Conservation (phyloP, 2,113 vertebrate genomes). For the Siphamia tubifer region DNA sequence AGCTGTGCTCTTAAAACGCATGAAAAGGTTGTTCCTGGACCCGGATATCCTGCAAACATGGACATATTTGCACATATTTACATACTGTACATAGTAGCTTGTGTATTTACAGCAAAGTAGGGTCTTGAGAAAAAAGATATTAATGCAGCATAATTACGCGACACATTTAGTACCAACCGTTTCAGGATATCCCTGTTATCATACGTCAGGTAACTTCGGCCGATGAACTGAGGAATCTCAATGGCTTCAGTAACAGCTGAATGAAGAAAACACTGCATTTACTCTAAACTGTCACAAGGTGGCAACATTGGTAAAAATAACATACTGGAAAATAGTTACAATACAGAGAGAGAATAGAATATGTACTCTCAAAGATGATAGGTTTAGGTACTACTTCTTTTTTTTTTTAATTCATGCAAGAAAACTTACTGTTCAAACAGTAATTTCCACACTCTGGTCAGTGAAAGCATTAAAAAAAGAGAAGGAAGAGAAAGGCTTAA, state of each 20-base stretch:
- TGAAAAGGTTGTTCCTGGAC: conserved; percentile 88
- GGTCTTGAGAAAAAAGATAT: no score
- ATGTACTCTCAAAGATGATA: neutral
- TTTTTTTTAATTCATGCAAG: neutral
- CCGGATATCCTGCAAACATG: conserved; percentile 85
- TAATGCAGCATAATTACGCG: no score
- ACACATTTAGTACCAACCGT: conserved; percentile 80
- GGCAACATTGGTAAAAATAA: conserved; percentile 18
- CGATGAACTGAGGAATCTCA: conserved; percentile 97
- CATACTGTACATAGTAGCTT: no score
- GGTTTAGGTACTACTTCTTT: neutral
- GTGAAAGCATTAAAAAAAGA: conserved; percentile 77
- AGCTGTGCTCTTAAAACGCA: conserved; percentile 93
- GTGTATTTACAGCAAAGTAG: no score
- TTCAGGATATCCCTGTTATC: conserved; percentile 91
- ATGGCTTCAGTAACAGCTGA: conserved; percentile 92
- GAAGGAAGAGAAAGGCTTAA: conserved; percentile 44
- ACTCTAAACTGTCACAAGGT: conserved; percentile 33
- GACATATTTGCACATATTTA: neutral
- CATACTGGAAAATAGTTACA: no score
- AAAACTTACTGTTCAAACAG: conserved; percentile 96
- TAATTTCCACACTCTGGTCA: conserved; percentile 94
- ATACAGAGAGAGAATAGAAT: neutral
- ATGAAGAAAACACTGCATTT: conserved; percentile 36
- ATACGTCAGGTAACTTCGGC: conserved; percentile 93